Evolutionary conservation across 2,888 invertebrate species (phyloP).

Genomic region (Drosophila robusta): DNA sequence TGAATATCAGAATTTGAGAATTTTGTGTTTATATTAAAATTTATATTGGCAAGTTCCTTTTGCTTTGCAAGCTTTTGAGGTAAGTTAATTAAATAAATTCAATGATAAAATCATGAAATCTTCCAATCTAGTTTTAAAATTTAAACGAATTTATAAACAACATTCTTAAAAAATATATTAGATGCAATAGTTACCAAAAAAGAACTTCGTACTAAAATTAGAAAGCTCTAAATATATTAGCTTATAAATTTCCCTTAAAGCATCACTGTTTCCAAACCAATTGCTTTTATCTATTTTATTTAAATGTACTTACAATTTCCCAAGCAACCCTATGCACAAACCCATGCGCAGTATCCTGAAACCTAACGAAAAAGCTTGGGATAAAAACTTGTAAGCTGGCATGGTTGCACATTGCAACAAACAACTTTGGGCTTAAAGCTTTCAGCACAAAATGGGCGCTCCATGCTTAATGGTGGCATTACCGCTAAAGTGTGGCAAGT

Average conservation of each 20-base stretch:
- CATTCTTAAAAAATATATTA: too few species aligned
- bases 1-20: too few species aligned
- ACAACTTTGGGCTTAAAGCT: slow-evolving; percentile 5
- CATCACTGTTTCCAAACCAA: not conserved
- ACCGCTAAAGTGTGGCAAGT: slow-evolving; percentile 31
- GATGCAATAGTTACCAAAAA: too few species aligned
- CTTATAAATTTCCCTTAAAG: slow-evolving; percentile 2
- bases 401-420: not conserved
- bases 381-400: not conserved
- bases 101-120: too few species aligned
- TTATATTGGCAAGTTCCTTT: too few species aligned
- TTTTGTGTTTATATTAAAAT: too few species aligned
- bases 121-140: too few species aligned
- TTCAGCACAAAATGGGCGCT: slow-evolving; percentile 13
- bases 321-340: slow-evolving; percentile 10
- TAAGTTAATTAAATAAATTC: too few species aligned
- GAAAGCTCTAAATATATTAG: not conserved
- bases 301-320: not conserved
- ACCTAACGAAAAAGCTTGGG: slow-evolving; percentile 3
- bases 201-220: too few species aligned
- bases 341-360: not conserved
- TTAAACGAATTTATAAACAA: too few species aligned
- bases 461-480: slow-evolving; percentile 13
- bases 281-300: not conserved
- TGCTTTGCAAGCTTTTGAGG: too few species aligned